Conservation (phyloP, 2,888 invertebrate genomes). For the Homarus gammarus region DNA sequence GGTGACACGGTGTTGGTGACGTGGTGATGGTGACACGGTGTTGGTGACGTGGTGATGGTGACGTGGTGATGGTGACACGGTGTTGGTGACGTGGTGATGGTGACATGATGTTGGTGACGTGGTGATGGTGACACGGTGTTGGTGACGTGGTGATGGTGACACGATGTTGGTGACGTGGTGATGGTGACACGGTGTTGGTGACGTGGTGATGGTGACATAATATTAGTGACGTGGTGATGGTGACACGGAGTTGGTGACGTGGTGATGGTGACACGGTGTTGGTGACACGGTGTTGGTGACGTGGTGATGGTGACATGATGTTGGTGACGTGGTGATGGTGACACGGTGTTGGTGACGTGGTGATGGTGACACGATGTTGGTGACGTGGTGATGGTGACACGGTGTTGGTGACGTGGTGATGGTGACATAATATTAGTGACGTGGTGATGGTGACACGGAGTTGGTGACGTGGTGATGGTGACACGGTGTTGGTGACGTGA, state of each 20-base stretch:
- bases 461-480: too few relatives aligned
- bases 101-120: neutral
- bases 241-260: neutral
- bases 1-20: neutral
- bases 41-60: neutral
- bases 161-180: too few relatives aligned
- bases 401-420: neutral
- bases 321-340: neutral
- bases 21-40: neutral
- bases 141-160: neutral
- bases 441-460: too few relatives aligned
- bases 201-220: neutral
- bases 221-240: neutral
- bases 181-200: neutral
- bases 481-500: too few relatives aligned
- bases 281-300: too few relatives aligned
- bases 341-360: neutral
- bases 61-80: too few relatives aligned
- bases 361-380: neutral
- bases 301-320: too few relatives aligned
- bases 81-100: too few relatives aligned
- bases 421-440: too few relatives aligned
- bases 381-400: neutral
- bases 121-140: neutral
- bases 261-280: neutral